Evolutionary conservation across 37 sponge, comb jelly and placozoan species (phyloP).

Genomic region (Trichoplax adhaerens): DNA sequence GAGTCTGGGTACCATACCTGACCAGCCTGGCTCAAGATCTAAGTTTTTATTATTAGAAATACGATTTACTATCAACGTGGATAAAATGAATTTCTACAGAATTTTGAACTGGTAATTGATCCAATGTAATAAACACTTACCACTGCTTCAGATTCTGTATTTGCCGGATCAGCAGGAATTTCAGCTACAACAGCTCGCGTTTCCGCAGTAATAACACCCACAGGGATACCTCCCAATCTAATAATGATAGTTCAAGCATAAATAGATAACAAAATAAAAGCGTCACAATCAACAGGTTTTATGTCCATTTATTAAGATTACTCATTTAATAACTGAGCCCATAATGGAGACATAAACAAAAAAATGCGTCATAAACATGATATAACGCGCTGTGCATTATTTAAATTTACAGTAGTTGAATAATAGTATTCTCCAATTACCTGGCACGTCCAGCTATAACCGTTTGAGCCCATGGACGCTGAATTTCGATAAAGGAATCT

Average conservation of each 20-base stretch:
- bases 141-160: conserved; percentile 67
- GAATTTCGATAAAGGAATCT: conserved; percentile 71
- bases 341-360: too few species aligned
- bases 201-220: conserved; percentile 94
- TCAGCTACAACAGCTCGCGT: conserved; percentile 65
- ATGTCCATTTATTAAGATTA: too few species aligned
- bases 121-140: conserved; percentile 10
- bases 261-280: neutral
- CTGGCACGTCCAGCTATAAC: conserved; percentile 83
- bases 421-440: neutral
- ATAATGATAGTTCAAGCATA: neutral
- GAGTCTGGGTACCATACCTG: conserved; percentile 99
- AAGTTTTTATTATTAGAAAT: too few species aligned
- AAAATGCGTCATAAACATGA: too few species aligned
- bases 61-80: too few species aligned
- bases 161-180: conserved; percentile 93
- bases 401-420: too few species aligned
- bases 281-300: neutral
- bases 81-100: too few species aligned
- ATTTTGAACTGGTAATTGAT: too few species aligned
- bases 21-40: conserved; percentile 29
- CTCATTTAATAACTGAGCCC: too few species aligned
- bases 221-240: conserved; percentile 91
- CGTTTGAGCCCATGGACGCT: conserved; percentile 80
- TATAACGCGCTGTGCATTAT: too few species aligned